phyloP scores from a whole-genome alignment of 1,140 invertebrate genomes.

The Plectrocnemia conspersa region DNA sequence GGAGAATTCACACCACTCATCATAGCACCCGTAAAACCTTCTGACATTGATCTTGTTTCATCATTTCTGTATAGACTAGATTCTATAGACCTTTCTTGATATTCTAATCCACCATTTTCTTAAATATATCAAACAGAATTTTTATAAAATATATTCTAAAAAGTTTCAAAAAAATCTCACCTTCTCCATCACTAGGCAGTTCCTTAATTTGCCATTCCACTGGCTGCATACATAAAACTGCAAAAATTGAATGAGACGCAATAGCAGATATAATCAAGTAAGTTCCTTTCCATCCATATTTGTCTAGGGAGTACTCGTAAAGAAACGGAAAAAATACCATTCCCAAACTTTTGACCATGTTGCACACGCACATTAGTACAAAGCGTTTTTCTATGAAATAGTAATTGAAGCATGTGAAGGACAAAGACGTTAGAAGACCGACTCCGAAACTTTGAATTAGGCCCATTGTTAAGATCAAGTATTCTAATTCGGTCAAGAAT shows the following conservation, averaged over 20 bases:
- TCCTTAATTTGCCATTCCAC: conserved; percentile 17
- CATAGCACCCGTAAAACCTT: no score
- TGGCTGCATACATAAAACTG: conserved; percentile 11
- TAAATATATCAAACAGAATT: no score
- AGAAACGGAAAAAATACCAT: not conserved
- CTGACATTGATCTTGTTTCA: no score
- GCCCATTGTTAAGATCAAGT: not conserved
- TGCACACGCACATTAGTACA: not conserved
- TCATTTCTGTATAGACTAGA: no score
- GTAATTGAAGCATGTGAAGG: not conserved
- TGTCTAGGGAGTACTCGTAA: not conserved
- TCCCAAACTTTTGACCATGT: not conserved
- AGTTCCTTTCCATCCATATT: conserved; percentile 20
- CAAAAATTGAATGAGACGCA: conserved; percentile 12
- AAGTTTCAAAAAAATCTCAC: not conserved
- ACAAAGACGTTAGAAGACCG: not conserved
- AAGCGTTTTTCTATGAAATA: not conserved
- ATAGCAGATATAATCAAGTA: conserved; percentile 15
- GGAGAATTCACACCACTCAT: no score
- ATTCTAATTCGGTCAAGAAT: not conserved
- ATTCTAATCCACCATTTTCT: no score
- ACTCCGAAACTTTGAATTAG: not conserved
- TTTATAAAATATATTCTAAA: not conserved
- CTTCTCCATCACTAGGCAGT: not conserved
- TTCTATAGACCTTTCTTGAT: no score